Evolutionary conservation across 2,113 vertebrate species (phyloP).

Genomic region (Pelobates fuscus): DNA sequence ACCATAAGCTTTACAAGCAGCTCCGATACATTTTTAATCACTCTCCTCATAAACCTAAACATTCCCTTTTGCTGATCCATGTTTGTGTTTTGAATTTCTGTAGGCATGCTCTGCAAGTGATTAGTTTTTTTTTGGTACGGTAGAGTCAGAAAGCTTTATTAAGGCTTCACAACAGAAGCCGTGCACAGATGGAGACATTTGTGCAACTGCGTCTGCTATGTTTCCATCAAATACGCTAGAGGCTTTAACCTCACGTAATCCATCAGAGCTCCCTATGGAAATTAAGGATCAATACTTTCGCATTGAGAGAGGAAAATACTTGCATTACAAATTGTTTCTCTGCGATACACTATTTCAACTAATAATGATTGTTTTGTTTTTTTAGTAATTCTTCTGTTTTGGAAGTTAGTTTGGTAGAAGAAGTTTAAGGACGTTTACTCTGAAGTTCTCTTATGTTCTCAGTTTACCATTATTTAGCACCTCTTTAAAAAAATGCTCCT

Average conservation of each 20-base stretch:
- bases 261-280: conserved; percentile 46
- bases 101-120: conserved; percentile 30
- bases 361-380: background rate
- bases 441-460: background rate
- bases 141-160: conserved; percentile 1
- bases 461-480: no score
- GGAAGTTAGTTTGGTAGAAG: background rate
- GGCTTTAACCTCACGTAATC: background rate
- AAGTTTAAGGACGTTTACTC: no score
- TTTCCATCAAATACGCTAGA: conserved; percentile 20
- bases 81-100: conserved; percentile 53
- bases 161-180: conserved; percentile 8
- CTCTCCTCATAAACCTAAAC: conserved; percentile 72
- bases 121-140: conserved; percentile 44
- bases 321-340: conserved; percentile 39
- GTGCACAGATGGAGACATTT: conserved; percentile 23
- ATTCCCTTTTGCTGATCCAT: conserved; percentile 56
- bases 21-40: conserved; percentile 83
- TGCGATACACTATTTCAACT: conserved; percentile 9
- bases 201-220: conserved; percentile 3
- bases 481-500: no score
- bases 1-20: conserved; percentile 79
- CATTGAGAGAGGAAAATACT: conserved; percentile 19
- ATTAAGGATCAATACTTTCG: conserved; percentile 51
- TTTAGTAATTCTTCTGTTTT: no score